Percentiles rank a stretch among this genome's conserved stretches.
These are phyloP conservation scores for Drosophila grimshawi DNA, from an alignment of 1,140 invertebrate genomes.

Conservation along the genomic window DNA sequence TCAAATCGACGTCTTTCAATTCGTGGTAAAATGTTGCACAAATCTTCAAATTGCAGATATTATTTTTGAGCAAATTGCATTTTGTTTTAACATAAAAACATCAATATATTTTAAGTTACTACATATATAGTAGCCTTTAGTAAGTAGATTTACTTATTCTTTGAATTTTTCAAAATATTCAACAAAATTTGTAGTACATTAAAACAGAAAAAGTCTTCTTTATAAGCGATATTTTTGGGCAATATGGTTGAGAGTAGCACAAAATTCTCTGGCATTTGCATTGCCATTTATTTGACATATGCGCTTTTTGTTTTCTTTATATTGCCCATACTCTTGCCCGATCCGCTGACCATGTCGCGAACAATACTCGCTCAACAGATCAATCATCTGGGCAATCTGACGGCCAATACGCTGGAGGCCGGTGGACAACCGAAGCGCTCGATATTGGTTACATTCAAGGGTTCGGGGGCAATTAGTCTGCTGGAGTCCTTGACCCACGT, in stretches of 20 bases:
- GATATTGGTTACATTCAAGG: conserved; percentile 59
- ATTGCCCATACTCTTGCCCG: conserved; percentile 52
- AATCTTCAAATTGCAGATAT: conserved; percentile 15
- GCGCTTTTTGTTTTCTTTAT: conserved; percentile 54
- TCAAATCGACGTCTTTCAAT: conserved; percentile 42
- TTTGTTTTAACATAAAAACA: no score
- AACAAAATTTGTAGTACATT: conserved; percentile 27
- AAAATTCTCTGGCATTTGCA: conserved; percentile 58
- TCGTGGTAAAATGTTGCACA: conserved; percentile 47
- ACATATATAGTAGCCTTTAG: conserved; percentile 2
- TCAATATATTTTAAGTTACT: background rate
- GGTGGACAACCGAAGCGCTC: conserved; percentile 57
- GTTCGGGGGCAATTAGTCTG: conserved; percentile 55
- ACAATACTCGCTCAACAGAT: conserved; percentile 29
- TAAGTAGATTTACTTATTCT: background rate
- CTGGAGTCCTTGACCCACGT: conserved; percentile 49
- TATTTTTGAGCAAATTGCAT: no score
- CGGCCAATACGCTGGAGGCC: conserved; percentile 47
- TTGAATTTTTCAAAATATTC: background rate
- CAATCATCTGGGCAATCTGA: conserved; percentile 41
- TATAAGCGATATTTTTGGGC: background rate
- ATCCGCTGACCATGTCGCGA: conserved; percentile 46
- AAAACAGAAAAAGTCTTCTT: background rate
- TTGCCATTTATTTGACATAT: conserved; percentile 55
- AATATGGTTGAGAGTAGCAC: conserved; percentile 44